Conservation (phyloP, 2,888 invertebrate species). For the Stenolophus ochropezus region DNA sequence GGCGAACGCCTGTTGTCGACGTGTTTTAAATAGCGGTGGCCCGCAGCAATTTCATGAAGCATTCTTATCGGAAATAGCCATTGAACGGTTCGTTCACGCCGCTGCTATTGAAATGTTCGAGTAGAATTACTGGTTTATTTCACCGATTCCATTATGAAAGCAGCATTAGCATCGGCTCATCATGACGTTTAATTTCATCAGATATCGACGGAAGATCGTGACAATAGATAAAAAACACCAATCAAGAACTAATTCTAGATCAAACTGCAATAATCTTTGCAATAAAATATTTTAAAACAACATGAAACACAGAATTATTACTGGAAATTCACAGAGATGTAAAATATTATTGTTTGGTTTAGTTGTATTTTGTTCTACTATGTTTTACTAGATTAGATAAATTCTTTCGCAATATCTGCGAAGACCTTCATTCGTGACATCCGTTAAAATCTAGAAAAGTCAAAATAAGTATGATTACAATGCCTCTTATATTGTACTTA, state of each 20-base stretch:
- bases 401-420: too few species aligned
- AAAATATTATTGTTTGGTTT: too few species aligned
- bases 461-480: too few species aligned
- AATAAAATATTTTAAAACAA: neutral
- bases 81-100: conserved; percentile 26
- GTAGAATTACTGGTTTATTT: conserved; percentile 35
- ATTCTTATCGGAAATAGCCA: conserved; percentile 32
- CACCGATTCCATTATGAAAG: conserved; percentile 27
- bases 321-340: too few species aligned
- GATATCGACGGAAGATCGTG: neutral
- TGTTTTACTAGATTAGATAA: too few species aligned
- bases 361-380: too few species aligned
- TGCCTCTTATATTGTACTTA: too few species aligned
- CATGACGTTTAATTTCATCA: conserved; percentile 30
- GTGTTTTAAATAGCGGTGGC: conserved; percentile 30
- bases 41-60: conserved; percentile 34
- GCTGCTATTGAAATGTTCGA: conserved; percentile 32
- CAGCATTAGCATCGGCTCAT: conserved; percentile 24
- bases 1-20: conserved; percentile 11
- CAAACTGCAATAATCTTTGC: neutral
- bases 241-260: neutral
- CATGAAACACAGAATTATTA: too few species aligned
- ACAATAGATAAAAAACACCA: neutral
- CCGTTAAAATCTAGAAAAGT: too few species aligned
- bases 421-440: too few species aligned